Percentiles rank a stretch among this genome's conserved stretches.
Conservation (phyloP, 1,140 invertebrate species). For the Meloidogyne hapla region DNA sequence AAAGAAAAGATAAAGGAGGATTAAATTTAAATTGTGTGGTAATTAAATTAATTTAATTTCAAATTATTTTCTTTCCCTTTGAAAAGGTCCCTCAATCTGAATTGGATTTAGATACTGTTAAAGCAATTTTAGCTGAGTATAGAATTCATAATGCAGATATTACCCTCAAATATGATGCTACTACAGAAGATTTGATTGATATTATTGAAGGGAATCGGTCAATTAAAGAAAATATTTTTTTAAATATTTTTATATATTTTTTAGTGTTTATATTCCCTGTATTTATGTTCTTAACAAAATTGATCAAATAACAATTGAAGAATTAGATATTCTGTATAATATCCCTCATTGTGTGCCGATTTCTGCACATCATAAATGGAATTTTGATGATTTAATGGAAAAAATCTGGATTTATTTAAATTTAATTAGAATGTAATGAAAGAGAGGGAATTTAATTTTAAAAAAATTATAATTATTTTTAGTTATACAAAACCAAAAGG, state of each 20-base stretch:
- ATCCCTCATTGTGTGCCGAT: slow-evolving; percentile 99
- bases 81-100: slow-evolving; percentile 82
- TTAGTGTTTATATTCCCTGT: slow-evolving; percentile 88
- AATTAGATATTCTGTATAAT: slow-evolving; percentile 96
- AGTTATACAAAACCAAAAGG: slow-evolving; percentile 98
- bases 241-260: slow-evolving; percentile 71
- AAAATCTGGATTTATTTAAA: slow-evolving; percentile 98
- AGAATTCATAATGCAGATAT: slow-evolving; percentile 98
- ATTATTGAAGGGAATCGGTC: slow-evolving; percentile 92
- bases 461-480: slow-evolving; percentile 53
- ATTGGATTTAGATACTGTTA: slow-evolving; percentile 89
- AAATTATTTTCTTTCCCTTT: neutral
- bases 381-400: slow-evolving; percentile 97
- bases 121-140: slow-evolving; percentile 93
- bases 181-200: slow-evolving; percentile 95
- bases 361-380: slow-evolving; percentile 99
- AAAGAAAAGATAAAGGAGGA: slow-evolving; percentile 95
- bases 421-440: slow-evolving; percentile 86
- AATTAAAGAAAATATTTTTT: slow-evolving; percentile 74
- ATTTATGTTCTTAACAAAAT: slow-evolving; percentile 99
- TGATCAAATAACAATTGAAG: slow-evolving; percentile 76
- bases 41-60: slow-evolving; percentile 49
- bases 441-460: too few relatives aligned
- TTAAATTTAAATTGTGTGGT: slow-evolving; percentile 86
- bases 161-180: slow-evolving; percentile 88